phyloP scores from a whole-genome alignment of 1,140 invertebrate genomes.

The Trypoxylus dichotomus region DNA sequence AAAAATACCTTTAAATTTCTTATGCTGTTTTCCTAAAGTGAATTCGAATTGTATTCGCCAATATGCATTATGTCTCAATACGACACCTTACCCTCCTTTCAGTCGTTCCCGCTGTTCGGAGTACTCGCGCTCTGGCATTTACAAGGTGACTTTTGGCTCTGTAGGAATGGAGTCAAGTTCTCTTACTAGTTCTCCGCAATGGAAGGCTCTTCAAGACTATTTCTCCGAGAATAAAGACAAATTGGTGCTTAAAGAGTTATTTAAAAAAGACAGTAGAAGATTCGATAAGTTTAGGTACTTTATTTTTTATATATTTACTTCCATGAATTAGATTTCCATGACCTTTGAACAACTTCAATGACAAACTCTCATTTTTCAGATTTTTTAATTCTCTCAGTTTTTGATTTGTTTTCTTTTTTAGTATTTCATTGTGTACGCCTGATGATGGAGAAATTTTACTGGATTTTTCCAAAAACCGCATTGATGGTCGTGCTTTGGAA shows the following conservation, averaged over 20 bases:
- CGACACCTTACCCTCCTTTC: background rate
- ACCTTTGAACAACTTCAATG: background rate
- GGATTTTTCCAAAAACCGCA: slow-evolving; percentile 96
- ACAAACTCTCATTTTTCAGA: background rate
- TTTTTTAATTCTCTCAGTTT: background rate
- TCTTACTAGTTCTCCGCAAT: slow-evolving; percentile 69
- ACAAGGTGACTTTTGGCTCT: slow-evolving; percentile 11
- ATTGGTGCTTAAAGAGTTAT: slow-evolving; percentile 77
- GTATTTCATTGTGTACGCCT: slow-evolving; percentile 68
- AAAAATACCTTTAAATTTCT: too few species aligned
- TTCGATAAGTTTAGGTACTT: slow-evolving; percentile 80
- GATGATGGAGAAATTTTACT: slow-evolving; percentile 85
- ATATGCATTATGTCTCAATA: background rate
- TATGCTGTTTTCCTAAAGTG: too few species aligned
- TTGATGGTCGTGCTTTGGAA: slow-evolving; percentile 76
- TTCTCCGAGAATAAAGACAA: slow-evolving; percentile 67
- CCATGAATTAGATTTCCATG: background rate
- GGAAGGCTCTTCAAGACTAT: slow-evolving; percentile 72
- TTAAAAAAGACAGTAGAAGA: slow-evolving; percentile 72
- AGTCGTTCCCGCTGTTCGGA: background rate
- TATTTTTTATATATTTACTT: slow-evolving; percentile 28
- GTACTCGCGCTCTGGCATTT: background rate
- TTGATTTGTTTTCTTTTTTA: slow-evolving; percentile 17
- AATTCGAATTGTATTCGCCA: background rate
- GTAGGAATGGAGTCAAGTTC: slow-evolving; percentile 38